phyloP scores from a whole-genome alignment of 2,888 invertebrate genomes.

The Eilema caniola region DNA sequence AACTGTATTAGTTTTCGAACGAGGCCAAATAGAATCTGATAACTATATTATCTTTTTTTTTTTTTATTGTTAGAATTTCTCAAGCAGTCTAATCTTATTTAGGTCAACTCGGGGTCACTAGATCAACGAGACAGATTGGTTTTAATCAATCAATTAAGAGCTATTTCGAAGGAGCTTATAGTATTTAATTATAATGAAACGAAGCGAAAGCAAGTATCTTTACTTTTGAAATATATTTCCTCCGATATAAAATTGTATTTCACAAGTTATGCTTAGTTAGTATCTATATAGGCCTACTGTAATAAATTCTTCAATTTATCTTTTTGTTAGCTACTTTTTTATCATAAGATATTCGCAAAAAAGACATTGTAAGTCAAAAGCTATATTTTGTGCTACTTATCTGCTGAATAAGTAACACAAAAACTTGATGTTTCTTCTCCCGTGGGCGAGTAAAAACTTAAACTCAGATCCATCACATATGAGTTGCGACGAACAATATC shows the following conservation, averaged over 20 bases:
- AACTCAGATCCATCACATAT: slow-evolving; percentile 30
- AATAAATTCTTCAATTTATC: too few relatives aligned
- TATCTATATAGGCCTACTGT: too few relatives aligned
- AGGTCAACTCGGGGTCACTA: not conserved
- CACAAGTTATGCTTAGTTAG: too few relatives aligned
- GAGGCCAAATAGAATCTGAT: not conserved
- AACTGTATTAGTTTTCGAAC: not conserved
- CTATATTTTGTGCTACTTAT: not conserved
- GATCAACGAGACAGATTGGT: slow-evolving; percentile 1
- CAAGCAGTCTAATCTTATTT: not conserved
- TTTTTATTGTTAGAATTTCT: not conserved
- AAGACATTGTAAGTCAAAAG: not conserved
- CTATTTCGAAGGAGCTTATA: not conserved
- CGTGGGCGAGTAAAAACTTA: slow-evolving; percentile 9
- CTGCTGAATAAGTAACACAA: slow-evolving; percentile 12
- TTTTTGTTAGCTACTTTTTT: not conserved
- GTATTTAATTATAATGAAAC: not conserved
- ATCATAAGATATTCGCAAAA: not conserved
- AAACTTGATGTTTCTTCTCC: slow-evolving; percentile 4
- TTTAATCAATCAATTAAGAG: slow-evolving; percentile 11
- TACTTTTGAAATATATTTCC: too few relatives aligned
- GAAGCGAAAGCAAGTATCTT: not conserved
- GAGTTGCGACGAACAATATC: slow-evolving; percentile 25
- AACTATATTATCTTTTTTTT: not conserved
- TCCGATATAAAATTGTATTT: too few relatives aligned